Percentiles rank a stretch among this genome's conserved stretches.
These are phyloP conservation scores for Catharus fuscescens DNA, from an alignment of 2,113 vertebrate species.

Conservation along the genomic window DNA sequence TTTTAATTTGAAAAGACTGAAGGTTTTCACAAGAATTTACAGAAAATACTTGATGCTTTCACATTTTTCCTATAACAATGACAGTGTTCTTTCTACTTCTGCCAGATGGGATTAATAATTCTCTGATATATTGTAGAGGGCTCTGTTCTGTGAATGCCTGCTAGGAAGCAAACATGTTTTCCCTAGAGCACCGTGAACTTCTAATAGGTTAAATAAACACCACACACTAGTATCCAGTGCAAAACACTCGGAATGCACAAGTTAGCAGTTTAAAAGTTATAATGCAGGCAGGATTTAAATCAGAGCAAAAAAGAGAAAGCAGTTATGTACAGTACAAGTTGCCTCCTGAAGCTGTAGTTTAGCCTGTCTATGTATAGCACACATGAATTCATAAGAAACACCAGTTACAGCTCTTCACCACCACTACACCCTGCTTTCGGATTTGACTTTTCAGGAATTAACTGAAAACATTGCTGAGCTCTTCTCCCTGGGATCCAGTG, in stretches of 20 bases:
- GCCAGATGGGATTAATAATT: background rate
- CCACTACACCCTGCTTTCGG: too few relatives aligned
- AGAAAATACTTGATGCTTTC: background rate
- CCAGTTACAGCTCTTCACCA: background rate
- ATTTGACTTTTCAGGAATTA: background rate
- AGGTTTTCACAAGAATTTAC: background rate
- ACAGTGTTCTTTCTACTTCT: background rate
- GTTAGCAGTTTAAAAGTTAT: constrained; percentile 52
- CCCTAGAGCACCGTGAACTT: background rate
- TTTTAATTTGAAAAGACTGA: background rate
- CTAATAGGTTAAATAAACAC: background rate
- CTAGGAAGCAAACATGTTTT: background rate
- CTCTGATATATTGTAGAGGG: background rate
- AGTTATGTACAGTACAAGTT: background rate
- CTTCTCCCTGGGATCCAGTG: background rate
- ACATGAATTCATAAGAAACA: background rate
- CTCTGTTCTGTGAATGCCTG: background rate
- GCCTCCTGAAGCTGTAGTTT: background rate
- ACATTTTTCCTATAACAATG: background rate
- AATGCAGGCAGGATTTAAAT: constrained; percentile 21
- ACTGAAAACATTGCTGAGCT: background rate
- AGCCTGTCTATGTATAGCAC: fast-evolving
- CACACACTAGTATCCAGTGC: constrained; percentile 12
- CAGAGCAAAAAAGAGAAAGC: background rate
- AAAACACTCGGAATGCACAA: background rate